Evolutionary conservation across 2,797 vertebrate genomes (phyloP).

Genomic region (Acipenser transmontanus): DNA sequence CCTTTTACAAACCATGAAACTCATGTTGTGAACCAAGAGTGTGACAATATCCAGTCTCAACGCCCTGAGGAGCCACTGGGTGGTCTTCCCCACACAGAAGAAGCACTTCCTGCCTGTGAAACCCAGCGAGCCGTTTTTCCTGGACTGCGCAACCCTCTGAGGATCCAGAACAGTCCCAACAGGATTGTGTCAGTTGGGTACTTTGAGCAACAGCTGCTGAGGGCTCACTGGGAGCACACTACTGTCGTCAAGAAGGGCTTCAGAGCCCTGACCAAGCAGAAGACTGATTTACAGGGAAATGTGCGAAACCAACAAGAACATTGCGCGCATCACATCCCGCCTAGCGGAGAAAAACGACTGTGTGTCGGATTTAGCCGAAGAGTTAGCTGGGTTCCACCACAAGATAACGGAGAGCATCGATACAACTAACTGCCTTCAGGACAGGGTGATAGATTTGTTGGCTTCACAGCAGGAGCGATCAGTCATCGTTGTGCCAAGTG

Average conservation of each 20-base stretch:
- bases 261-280: slow-evolving; percentile 18
- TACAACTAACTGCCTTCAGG: slow-evolving; percentile 20
- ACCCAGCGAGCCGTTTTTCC: slow-evolving; percentile 5
- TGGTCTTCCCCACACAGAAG: not conserved
- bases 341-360: slow-evolving; percentile 18
- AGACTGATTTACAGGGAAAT: slow-evolving; percentile 22
- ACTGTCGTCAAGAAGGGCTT: slow-evolving; percentile 20
- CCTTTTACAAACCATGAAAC: not conserved
- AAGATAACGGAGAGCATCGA: slow-evolving; percentile 18
- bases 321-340: slow-evolving; percentile 16
- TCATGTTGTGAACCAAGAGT: slow-evolving; percentile 2
- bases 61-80: not conserved
- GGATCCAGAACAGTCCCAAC: slow-evolving; percentile 1
- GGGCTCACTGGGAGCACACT: slow-evolving; percentile 20
- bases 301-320: slow-evolving; percentile 22
- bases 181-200: slow-evolving; percentile 2
- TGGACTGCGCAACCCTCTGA: slow-evolving; percentile 1
- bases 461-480: slow-evolving; percentile 14
- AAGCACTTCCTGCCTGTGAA: not conserved
- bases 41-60: slow-evolving; percentile 5
- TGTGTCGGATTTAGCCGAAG: slow-evolving; percentile 18
- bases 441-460: slow-evolving; percentile 18
- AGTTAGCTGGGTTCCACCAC: slow-evolving; percentile 21
- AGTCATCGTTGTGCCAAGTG: slow-evolving; percentile 6
- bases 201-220: slow-evolving; percentile 23